Evolutionary conservation across 2,888 invertebrate genomes (phyloP), one percentile per base, ranked within the genome.

Genomic region (Zygothrica quintamaculata): DNA sequence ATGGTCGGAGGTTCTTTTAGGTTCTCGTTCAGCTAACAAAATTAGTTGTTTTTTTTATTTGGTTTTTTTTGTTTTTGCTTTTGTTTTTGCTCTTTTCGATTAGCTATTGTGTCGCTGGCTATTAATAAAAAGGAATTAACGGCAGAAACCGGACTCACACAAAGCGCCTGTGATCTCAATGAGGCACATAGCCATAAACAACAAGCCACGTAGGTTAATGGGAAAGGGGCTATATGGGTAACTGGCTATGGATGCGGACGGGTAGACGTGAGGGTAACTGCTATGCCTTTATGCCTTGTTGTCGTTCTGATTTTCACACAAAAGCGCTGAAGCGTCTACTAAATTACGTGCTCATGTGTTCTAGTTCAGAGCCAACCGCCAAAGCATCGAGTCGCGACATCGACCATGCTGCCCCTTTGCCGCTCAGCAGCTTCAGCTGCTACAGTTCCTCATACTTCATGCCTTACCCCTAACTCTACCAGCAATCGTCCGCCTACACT

Each of bases 311-410:
- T 81, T 81, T 81, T 86, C 80, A 86, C 81, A 81, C 80, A 81
- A 81, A 80, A 86, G 84, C 87, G 87, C 66, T 69, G 86, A 81
- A 84, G 72, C 85, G 85, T 75, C 87, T 82, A 82, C 82, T 87
- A 82, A 87, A 84, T 82, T 82, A 87, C 87, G 85, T 87, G 80
- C 87, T 81, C 87, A 82, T 87, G 85, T 87, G 82, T 87, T 85
- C 87, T 77, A 81, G 81, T 82, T 80, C 61, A 66, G 66, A 56
- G 58, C 42, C 44, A 60, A 37, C 53, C 59, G 64, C 44, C 58
- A 50, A 16, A 50, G 51, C 55, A 47, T 50, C 53, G 51, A 51
- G 47, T 50, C 50, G 46, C 53, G 69, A 67, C 53, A 53, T 26
- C 50, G 37, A 36, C 36, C 16, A 22, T 22, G 18, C 18, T 22